A percentile compares a stretch with the other conserved stretches of the same genome.
Evolutionary conservation across 2,797 vertebrate genomes (phyloP).

Genomic region (Brachyalestes nurse): DNA sequence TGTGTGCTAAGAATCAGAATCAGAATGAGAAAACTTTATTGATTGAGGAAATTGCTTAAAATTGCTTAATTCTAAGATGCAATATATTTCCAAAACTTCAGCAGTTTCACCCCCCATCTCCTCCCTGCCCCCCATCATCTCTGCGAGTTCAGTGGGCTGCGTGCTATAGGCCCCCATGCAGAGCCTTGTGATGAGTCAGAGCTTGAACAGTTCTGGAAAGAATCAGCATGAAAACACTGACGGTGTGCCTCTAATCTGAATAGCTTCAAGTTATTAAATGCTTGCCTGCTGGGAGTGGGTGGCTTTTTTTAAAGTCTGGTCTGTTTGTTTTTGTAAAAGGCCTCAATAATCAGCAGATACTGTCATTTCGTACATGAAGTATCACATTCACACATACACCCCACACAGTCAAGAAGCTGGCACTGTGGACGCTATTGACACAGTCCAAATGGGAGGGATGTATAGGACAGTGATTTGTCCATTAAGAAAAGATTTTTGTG

Average conservation of each 20-base stretch:
- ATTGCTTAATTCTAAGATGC: no score
- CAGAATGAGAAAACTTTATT: no score
- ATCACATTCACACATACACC: not conserved
- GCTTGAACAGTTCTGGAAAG: slow-evolving; percentile 15
- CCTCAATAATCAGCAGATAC: slow-evolving; percentile 12
- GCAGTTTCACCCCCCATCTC: not conserved
- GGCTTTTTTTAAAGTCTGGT: slow-evolving; percentile 4
- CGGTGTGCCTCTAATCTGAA: slow-evolving; percentile 21
- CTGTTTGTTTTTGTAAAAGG: slow-evolving; percentile 19
- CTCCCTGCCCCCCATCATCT: not conserved
- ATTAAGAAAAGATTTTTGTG: slow-evolving; percentile 2
- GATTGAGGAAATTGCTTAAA: no score
- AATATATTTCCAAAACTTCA: not conserved
- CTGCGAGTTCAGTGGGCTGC: not conserved
- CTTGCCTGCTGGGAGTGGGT: slow-evolving; percentile 25
- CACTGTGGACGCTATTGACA: not conserved
- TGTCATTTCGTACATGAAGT: slow-evolving; percentile 15
- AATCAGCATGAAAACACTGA: slow-evolving; percentile 24
- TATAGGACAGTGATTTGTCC: not conserved
- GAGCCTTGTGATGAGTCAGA: slow-evolving; percentile 25
- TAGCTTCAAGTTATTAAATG: slow-evolving; percentile 36
- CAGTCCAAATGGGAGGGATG: slow-evolving; percentile 11
- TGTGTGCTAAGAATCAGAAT: no score
- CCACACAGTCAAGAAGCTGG: not conserved
- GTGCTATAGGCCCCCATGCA: not conserved